Base-by-base conservation (phyloP, 2,888 invertebrate genomes). In the Idaea aversata region DNA sequence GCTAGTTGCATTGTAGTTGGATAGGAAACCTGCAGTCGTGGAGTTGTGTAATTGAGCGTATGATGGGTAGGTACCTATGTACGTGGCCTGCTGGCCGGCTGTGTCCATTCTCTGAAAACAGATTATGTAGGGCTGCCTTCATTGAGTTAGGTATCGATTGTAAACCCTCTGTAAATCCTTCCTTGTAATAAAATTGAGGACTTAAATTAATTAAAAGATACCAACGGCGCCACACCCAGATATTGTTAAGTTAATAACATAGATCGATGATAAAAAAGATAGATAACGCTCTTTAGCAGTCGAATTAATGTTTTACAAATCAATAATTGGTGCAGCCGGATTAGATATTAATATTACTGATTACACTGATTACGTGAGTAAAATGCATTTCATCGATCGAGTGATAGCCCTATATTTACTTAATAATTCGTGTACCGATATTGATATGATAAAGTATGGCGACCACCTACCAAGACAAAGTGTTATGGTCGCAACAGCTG, bases 31-130 rank as follows among this genome's bases (percentile, higher is more conserved):
- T 66, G 63, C 67, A 76, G 73, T 70, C 73, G 77, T 82, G 71
- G 75, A 70, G 76, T 77, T 75, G 85, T 84, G 88, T 87, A 91
- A 90, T 89, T 89, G 89, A 88, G 85, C 88, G 88, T 88, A 80
- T 87, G 85, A 89, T 88, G 83, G 83, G 81, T 36, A 25, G 25
- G 25, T 25, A n/a, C n/a, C n/a, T n/a, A n/a, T n/a, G n/a, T n/a
- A 36, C 36, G 36, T 47, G 78, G 79, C 75, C 75, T 81, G 83
- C 79, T 85, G 82, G 75, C 84, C 88, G 85, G 81, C 85, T 86
- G 87, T 80, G 84, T 77, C 85, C 85, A 83, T 76, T 83, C 79
- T 80, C 77, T 77, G 80, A 78, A 81, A 87, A 84, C 82, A 77
- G 74, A 78, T 77, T 80, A 74, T 69, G 65, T 78, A 87, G 84